A percentile compares a stretch with the other conserved stretches of the same genome.
These are phyloP conservation scores for Drosophila dives DNA, from an alignment of 2,888 invertebrate genomes.

Conservation along the genomic window DNA sequence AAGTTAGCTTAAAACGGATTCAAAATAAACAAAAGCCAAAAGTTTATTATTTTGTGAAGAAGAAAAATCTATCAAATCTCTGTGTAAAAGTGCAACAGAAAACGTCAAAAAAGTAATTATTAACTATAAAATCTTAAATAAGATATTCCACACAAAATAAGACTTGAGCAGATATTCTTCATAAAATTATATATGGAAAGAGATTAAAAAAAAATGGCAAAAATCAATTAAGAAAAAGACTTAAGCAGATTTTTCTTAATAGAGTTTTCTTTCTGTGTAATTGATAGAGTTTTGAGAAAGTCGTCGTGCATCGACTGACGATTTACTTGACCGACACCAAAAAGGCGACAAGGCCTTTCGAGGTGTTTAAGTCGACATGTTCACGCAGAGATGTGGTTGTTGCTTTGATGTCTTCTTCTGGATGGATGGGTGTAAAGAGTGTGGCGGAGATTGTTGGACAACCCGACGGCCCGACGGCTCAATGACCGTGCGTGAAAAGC, in stretches of 20 bases:
- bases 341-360: constrained; percentile 47
- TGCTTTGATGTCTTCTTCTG: constrained; percentile 50
- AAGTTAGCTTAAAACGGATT: not conserved
- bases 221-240: not conserved
- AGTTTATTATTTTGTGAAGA: too few relatives aligned
- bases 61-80: too few relatives aligned
- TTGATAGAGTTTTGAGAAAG: constrained; percentile 40
- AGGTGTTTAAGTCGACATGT: constrained; percentile 66
- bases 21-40: not conserved
- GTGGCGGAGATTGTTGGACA: not conserved
- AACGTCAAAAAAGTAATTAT: not conserved
- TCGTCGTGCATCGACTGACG: constrained; percentile 22
- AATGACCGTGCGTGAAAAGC: constrained; percentile 72
- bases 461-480: constrained; percentile 35
- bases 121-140: not conserved
- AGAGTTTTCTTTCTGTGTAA: constrained; percentile 13
- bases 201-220: not conserved
- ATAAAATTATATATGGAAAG: constrained; percentile 1
- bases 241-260: constrained; percentile 2
- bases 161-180: not conserved
- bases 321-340: constrained; percentile 45
- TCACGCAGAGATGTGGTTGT: constrained; percentile 54
- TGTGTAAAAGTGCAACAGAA: not conserved
- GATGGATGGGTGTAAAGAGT: constrained; percentile 24
- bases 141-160: not conserved